These are phyloP conservation scores for Apistogramma diplotaenia DNA, from an alignment of 2,113 vertebrate species.

Conservation along the genomic window DNA sequence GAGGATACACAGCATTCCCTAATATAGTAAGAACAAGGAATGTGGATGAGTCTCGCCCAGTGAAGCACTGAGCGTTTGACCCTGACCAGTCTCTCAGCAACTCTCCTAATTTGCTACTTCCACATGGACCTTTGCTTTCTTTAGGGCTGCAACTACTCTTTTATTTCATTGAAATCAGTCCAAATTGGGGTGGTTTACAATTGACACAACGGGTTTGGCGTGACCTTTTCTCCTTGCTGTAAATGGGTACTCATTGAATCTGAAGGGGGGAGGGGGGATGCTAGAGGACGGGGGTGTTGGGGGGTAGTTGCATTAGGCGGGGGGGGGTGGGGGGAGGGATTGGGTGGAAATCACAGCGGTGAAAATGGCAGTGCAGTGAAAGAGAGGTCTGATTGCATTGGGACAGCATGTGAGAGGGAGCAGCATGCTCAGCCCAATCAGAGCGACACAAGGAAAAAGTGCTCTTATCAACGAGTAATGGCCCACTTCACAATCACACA, in stretches of 20 bases:
- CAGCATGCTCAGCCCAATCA: conserved; percentile 89
- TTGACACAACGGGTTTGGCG: conserved; percentile 68
- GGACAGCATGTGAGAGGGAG: conserved; percentile 80
- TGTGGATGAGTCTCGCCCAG: background rate
- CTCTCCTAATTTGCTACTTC: conserved; percentile 60
- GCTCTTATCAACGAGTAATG: conserved; percentile 96
- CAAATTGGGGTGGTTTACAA: conserved; percentile 73
- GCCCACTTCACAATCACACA: conserved; percentile 99
- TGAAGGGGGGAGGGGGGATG: conserved; percentile 10
- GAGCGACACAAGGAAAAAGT: conserved; percentile 78
- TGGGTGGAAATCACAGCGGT: conserved; percentile 81
- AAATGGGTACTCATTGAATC: conserved; percentile 68
- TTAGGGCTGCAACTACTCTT: conserved; percentile 58
- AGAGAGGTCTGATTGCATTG: conserved; percentile 89
- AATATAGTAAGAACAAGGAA: background rate
- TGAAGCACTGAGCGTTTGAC: conserved; percentile 11
- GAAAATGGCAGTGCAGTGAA: conserved; percentile 80
- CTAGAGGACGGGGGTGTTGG: background rate
- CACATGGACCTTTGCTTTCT: conserved; percentile 63
- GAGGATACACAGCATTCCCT: background rate
- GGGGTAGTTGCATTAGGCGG: background rate
- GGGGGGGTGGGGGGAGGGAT: conserved; percentile 4
- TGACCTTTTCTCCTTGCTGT: conserved; percentile 75
- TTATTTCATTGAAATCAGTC: conserved; percentile 76
- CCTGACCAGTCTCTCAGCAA: conserved; percentile 9